Percentiles rank a stretch among this genome's conserved stretches.
Conservation (phyloP, 2,888 invertebrate species). For the Trichopria drosophilae region DNA sequence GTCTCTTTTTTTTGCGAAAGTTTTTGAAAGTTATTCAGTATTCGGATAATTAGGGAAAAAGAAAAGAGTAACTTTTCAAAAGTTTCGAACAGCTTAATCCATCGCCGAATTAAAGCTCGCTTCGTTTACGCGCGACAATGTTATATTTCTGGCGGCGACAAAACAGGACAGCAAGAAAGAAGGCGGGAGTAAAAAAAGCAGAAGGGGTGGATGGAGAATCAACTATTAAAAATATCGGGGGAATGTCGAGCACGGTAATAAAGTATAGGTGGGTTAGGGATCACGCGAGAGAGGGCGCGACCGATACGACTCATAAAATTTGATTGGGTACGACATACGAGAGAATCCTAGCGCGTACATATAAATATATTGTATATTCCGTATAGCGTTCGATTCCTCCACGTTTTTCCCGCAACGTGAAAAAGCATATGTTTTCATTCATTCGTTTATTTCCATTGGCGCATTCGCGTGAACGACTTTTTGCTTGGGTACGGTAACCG, state of each 20-base stretch:
- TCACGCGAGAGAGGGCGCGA: conserved; percentile 45
- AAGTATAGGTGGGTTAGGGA: conserved; percentile 46
- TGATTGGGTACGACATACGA: conserved; percentile 49
- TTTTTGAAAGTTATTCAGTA: too few relatives aligned
- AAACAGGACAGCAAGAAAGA: too few relatives aligned
- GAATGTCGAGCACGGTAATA: conserved; percentile 39
- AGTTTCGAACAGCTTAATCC: too few relatives aligned
- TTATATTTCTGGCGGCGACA: too few relatives aligned
- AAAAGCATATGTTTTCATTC: conserved; percentile 38
- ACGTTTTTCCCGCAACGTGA: conserved; percentile 32
- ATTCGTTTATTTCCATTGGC: conserved; percentile 44
- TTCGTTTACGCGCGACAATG: too few relatives aligned
- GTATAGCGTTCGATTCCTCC: conserved; percentile 42
- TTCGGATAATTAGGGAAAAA: too few relatives aligned
- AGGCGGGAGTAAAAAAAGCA: conserved; percentile 16
- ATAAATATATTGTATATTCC: conserved; percentile 44
- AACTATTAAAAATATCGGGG: conserved; percentile 30
- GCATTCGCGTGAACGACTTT: too few relatives aligned
- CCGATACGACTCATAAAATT: conserved; percentile 56
- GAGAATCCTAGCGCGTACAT: conserved; percentile 37
- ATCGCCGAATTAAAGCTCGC: too few relatives aligned
- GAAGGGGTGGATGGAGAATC: conserved; percentile 29
- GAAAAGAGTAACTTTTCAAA: too few relatives aligned
- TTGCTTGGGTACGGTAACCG: too few relatives aligned
- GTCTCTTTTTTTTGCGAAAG: too few relatives aligned